Evolutionary conservation across 2,888 invertebrate species (phyloP).

Genomic region (Mesorhabditis spiculigera): DNA sequence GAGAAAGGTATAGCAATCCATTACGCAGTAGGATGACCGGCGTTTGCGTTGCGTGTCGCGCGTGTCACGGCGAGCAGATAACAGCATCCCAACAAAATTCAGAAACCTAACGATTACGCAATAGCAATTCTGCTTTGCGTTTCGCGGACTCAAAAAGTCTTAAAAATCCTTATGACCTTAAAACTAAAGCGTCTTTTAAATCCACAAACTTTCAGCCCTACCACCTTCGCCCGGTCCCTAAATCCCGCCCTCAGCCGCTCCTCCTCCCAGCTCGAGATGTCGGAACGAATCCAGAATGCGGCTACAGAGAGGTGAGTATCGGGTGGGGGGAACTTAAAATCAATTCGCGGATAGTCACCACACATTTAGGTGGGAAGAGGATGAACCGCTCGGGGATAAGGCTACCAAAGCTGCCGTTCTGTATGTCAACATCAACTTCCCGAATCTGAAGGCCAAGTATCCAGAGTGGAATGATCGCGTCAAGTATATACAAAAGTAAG

Average conservation of each 20-base stretch:
- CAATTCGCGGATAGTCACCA: background rate
- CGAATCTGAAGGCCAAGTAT: slow-evolving; percentile 84
- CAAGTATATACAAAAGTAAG: slow-evolving; percentile 82
- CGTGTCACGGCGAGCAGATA: no score
- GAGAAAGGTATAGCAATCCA: no score
- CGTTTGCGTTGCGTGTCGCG: no score
- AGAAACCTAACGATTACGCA: no score
- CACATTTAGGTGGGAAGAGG: slow-evolving; percentile 77
- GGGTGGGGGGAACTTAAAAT: background rate
- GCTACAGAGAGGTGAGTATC: slow-evolving; percentile 10
- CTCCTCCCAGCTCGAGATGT: background rate
- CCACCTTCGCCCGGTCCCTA: no score
- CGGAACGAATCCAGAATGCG: slow-evolving; percentile 8
- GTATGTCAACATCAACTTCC: slow-evolving; percentile 89
- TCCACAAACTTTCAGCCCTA: no score
- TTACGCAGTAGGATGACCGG: no score
- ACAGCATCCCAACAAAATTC: no score
- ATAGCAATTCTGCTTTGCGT: no score
- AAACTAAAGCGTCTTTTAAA: no score
- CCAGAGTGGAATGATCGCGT: slow-evolving; percentile 78
- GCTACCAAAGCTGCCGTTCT: slow-evolving; percentile 92
- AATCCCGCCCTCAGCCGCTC: background rate
- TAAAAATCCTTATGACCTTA: no score
- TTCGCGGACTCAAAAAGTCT: no score
- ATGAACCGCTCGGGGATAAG: slow-evolving; percentile 78